These are phyloP conservation scores for Phyllopteryx taeniolatus DNA, from an alignment of 2,113 vertebrate species.

Conservation along the genomic window DNA sequence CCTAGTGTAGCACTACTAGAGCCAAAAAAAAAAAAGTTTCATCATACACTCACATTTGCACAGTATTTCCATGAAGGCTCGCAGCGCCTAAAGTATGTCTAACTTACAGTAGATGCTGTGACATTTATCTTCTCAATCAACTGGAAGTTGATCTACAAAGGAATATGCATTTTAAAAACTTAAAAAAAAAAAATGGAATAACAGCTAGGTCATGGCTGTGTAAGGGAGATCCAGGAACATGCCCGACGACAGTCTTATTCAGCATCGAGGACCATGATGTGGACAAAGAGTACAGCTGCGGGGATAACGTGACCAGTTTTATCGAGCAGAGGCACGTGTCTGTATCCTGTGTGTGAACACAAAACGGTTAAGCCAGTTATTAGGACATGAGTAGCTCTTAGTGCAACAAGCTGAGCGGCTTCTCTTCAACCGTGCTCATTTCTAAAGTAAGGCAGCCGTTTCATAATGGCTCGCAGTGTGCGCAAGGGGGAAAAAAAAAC, in stretches of 20 bases:
- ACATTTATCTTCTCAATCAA: constrained; percentile 4
- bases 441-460: constrained; percentile 1
- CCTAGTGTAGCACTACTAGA: not conserved
- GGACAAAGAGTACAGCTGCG: constrained; percentile 88
- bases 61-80: not conserved
- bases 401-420: constrained; percentile 19
- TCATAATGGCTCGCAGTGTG: not conserved
- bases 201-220: constrained; percentile 18
- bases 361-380: constrained; percentile 15
- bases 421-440: constrained; percentile 15
- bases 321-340: constrained; percentile 86
- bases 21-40: not conserved
- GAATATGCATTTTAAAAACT: not conserved
- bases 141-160: constrained; percentile 39
- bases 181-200: not conserved
- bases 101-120: not conserved
- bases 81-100: not conserved
- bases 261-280: constrained; percentile 73
- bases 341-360: constrained; percentile 80
- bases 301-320: constrained; percentile 80
- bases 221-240: not conserved
- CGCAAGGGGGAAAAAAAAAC: no score
- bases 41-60: not conserved
- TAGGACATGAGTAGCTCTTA: constrained; percentile 20
- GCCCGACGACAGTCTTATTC: constrained; percentile 28